Evolutionary conservation across 1,140 invertebrate species (phyloP), one percentile per base, ranked within the genome.

Genomic region (Drosophila funebris): DNA sequence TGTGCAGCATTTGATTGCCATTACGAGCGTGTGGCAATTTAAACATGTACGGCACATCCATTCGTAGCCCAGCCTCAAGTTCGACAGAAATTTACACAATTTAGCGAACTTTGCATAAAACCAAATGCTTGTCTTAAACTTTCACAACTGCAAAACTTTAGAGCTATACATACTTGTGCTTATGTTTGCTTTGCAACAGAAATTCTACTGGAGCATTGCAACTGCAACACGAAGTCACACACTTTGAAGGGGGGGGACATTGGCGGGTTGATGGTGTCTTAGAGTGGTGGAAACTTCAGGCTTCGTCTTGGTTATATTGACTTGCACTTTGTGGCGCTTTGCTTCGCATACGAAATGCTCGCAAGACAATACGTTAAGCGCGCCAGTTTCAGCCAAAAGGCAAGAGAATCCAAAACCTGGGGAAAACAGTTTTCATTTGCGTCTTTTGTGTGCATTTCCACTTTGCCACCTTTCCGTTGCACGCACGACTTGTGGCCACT

Each of bases 51-150:
- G 29, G 18, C 31, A 39, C 77, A 68, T 84, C 80, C 66, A 87
- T 84, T 77, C 77, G 61, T 44, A 50, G 64, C 52, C 50, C 43
- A 56, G 77, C 69, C 48, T 70, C 20, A 67, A 63, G 79, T 81
- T 87, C 63, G 64, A 87, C 67, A 54, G 48, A 58, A 87, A 43
- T 63, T 78, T 68, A 60, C 48, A 70, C 76, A 84, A 85, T 71
- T 85, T 70, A 62, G 22, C 56, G 31, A 76, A 77, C 53, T 85
- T 87, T 87, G 81, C 81, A 85, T 85, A 81, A 77, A 78, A 85
- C 56, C 77, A 50, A 80, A 69, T 73, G 62, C 60, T 52, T 44
- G 54, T 44, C 39, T 36, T 61, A 58, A 64, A 71, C 61, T 41
- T 41, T 71, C 13, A 33, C 9, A 24, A 16, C 22, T 52, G 18